Evolutionary conservation across 2,113 vertebrate genomes (phyloP), one percentile per base, ranked within the genome.

Genomic region (Pipra filicauda): DNA sequence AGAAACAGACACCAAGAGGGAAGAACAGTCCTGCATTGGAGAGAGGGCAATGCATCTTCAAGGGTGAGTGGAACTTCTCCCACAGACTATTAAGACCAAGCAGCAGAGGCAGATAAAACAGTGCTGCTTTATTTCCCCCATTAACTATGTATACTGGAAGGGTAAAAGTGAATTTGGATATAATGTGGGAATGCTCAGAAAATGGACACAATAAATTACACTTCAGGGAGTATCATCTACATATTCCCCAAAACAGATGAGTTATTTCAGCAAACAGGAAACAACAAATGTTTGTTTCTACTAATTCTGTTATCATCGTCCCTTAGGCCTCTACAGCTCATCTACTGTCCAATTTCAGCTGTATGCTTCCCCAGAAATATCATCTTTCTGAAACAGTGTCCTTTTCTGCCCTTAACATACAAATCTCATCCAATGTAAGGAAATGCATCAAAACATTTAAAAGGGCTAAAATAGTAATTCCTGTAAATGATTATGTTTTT

Each of bases 241-340:
- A 64, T 41, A 51, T 69, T 76, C 15, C 82, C 57, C 71, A 24
- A 57, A 88, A 76, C 62, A 58, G 71, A 88, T 11, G 54, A 90
- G 35, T 79, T 90, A 91, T 58, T 95, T 85, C 75, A 90, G 67
- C 65, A 94, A 79, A 70, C 41, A 88, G 82, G 64, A 88, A 95
- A 91, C 23, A 88, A 79, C 21, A 79, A 61, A 92, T 73, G 88
- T 83, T 92, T 43, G 39, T 88, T 85, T 70, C 85, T 83, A 26
- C 75, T 90, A 85, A 95, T 95, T 82, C 71, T 88, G 71, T 95
- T 94, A 93, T 22, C 58, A 26, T 26, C 0, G 0, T 58, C 91
- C 92, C 82, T 85, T 85, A 88, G 92, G 92, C 92, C 62, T 51
- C 4, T 6, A 46, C 61, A 95, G 85, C 69, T 88, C 88, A 86